These are phyloP conservation scores for Brachyhypopomus gauderio DNA, from an alignment of 2,113 vertebrate genomes.

Conservation along the genomic window DNA sequence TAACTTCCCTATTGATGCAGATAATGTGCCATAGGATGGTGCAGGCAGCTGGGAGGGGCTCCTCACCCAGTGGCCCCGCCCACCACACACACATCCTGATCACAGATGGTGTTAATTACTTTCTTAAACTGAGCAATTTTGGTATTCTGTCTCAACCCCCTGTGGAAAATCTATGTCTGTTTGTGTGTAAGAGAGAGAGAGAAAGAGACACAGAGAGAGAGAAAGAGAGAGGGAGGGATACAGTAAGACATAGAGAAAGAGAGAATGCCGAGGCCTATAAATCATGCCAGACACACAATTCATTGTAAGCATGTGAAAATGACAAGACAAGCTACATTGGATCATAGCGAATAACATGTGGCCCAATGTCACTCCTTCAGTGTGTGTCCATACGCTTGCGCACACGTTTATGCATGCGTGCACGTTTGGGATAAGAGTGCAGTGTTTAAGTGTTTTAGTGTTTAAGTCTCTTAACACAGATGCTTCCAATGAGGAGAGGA, in stretches of 20 bases:
- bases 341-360: conserved; percentile 74
- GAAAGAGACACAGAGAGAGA: background rate
- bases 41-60: no score
- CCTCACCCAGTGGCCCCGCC: conserved; percentile 55
- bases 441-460: conserved; percentile 19
- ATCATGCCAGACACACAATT: conserved; percentile 82
- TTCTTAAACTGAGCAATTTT: conserved; percentile 82
- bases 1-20: no score
- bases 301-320: conserved; percentile 76
- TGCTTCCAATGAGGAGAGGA: conserved; percentile 6
- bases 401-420: background rate
- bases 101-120: conserved; percentile 81
- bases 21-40: no score
- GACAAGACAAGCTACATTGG: conserved; percentile 77
- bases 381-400: background rate
- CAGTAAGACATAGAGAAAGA: conserved; percentile 59
- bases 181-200: background rate
- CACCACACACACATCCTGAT: conserved; percentile 80
- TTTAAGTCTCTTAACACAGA: conserved; percentile 35
- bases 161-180: conserved; percentile 68
- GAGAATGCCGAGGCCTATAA: conserved; percentile 74
- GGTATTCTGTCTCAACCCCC: conserved; percentile 73
- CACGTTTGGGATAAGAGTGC: conserved; percentile 32
- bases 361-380: conserved; percentile 58
- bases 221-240: background rate